These are phyloP conservation scores for Lytechinus pictus DNA, from an alignment of 35 echinoderm and acorn worm genomes.

Conservation along the genomic window DNA sequence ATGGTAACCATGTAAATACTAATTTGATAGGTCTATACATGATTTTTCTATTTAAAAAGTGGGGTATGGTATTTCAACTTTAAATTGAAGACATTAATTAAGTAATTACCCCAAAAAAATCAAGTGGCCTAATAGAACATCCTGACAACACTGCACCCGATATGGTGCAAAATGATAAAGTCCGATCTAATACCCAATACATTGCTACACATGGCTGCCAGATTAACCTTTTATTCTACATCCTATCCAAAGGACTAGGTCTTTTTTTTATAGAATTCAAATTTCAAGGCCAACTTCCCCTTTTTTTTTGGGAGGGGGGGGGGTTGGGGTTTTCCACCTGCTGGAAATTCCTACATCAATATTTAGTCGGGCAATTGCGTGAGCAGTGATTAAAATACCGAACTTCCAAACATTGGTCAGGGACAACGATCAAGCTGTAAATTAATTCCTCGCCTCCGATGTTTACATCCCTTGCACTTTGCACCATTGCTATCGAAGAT, in stretches of 20 bases:
- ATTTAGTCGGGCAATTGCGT: neutral
- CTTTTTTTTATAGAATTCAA: too few species aligned
- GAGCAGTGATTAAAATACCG: neutral
- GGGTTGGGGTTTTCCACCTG: neutral
- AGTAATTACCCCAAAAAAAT: too few species aligned
- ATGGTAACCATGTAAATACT: too few species aligned
- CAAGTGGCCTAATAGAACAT: too few species aligned
- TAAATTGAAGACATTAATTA: too few species aligned
- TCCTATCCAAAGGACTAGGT: neutral
- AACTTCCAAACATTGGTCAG: neutral
- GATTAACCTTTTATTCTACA: neutral
- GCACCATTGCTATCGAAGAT: neutral
- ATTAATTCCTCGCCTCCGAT: neutral
- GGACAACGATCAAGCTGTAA: neutral
- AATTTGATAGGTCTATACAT: too few species aligned
- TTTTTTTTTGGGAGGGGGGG: neutral
- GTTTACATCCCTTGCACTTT: neutral
- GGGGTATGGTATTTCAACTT: too few species aligned
- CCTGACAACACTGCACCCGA: too few species aligned
- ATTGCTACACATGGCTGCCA: neutral
- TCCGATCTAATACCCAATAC: too few species aligned
- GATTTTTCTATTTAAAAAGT: too few species aligned
- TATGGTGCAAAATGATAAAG: too few species aligned
- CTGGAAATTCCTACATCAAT: neutral
- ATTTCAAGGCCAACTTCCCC: neutral